phyloP scores from a whole-genome alignment of 2,797 vertebrate genomes.

The Gallinago nigripennis region DNA sequence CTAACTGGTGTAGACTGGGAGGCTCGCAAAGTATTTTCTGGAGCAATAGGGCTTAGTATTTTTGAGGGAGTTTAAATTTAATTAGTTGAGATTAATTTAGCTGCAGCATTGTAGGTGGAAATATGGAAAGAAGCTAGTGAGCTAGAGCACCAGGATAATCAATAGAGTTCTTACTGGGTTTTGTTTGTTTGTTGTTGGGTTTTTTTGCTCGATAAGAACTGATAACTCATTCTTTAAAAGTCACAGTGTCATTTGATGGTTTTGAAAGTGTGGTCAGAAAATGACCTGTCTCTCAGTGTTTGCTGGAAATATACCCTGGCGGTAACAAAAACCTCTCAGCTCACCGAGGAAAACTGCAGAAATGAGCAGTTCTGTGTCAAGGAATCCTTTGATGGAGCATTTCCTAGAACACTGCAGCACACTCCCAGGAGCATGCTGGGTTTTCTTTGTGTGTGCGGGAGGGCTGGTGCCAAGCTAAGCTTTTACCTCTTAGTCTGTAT shows the following conservation, averaged over 20 bases:
- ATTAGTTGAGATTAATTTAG: not conserved
- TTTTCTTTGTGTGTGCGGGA: not conserved
- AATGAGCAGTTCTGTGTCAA: not conserved
- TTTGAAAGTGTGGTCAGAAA: not conserved
- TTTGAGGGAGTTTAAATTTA: not conserved
- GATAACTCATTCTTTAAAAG: not conserved
- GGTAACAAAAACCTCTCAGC: not conserved
- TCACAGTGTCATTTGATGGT: not conserved
- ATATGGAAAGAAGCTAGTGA: not conserved
- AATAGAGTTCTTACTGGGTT: not conserved
- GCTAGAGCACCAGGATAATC: not conserved
- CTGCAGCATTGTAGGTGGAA: not conserved
- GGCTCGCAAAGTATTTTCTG: not conserved
- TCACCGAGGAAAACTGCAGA: not conserved
- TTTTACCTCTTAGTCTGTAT: not conserved
- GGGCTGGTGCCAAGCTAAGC: not conserved
- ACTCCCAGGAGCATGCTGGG: accelerated
- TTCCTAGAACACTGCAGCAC: not conserved
- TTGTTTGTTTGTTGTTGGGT: not conserved
- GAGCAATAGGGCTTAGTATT: not conserved
- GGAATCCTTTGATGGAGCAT: not conserved
- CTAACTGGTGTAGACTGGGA: not conserved
- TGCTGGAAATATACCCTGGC: not conserved
- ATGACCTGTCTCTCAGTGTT: not conserved
- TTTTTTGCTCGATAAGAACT: not conserved